Evolutionary conservation across 2,888 invertebrate genomes (phyloP), one percentile per base, ranked within the genome.

Genomic region (Coenonympha glycerion): DNA sequence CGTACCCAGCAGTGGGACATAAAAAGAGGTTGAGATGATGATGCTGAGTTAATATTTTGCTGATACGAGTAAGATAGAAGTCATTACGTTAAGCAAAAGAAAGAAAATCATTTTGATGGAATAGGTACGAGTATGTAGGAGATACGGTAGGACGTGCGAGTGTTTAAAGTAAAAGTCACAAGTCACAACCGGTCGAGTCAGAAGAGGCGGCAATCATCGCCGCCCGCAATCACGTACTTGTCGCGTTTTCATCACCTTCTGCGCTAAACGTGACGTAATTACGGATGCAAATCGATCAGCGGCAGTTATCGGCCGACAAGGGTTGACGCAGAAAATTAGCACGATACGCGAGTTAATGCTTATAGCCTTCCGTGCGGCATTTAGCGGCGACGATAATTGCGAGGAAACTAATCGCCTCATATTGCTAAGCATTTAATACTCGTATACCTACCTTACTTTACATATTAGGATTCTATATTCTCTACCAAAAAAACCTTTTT

Each of bases 261-360:
- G 71, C 67, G 78, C 77, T 80, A 80, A 80, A 84, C 82, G 82
- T 85, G 83, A 85, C 76, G 83, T 81, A 81, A 87, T 87, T 86
- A 86, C 71, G 73, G 79, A 87, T 87, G 87, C 86, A 87, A 86
- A 86, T 87, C 82, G 83, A 83, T 85, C 81, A 79, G 74, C 72
- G 72, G 73, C 79, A 81, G 79, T 84, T 85, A 87, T 81, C 83
- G 74, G 63, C 71, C 76, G 73, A 71, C 71, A 78, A 76, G 79
- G 79, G 78, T 79, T 80, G 79, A 82, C 79, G 80, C 73, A 76
- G 79, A 72, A 79, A 84, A 84, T 86, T 83, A 84, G 73, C 79
- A 74, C 76, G 78, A 78, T 79, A 80, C 78, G 74, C 77, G 69
- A 69, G 71, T 78, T 79, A 76, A 81, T 72, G 73, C 77, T 85